A percentile compares a stretch with the other conserved stretches of the same genome.
These are phyloP conservation scores for Pardosa pseudoannulata DNA, from an alignment of 2,888 invertebrate species.

Conservation along the genomic window DNA sequence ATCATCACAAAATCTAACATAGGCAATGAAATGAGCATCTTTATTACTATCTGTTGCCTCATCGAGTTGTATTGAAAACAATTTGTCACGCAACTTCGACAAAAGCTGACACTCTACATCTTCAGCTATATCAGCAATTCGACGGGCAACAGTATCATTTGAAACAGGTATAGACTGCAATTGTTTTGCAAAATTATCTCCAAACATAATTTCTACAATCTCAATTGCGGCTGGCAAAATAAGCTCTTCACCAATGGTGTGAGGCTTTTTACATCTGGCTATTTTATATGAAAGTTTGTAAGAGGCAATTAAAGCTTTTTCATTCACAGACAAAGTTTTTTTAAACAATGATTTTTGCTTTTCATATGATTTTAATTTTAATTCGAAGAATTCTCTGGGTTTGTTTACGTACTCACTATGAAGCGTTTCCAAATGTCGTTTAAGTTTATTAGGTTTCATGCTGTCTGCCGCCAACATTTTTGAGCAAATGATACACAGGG, in stretches of 20 bases:
- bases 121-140: slow-evolving; percentile 38
- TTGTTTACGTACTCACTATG: not conserved
- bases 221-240: slow-evolving; percentile 57
- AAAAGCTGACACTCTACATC: slow-evolving; percentile 42
- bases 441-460: slow-evolving; percentile 17
- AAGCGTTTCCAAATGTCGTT: slow-evolving; percentile 10
- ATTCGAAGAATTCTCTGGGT: not conserved
- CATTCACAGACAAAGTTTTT: slow-evolving; percentile 20
- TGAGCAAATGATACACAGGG: slow-evolving; percentile 8
- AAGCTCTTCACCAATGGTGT: slow-evolving; percentile 58
- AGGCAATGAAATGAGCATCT: slow-evolving; percentile 35
- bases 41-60: slow-evolving; percentile 40
- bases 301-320: slow-evolving; percentile 45
- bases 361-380: too few species aligned
- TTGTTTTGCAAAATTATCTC: slow-evolving; percentile 22
- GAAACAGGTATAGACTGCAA: slow-evolving; percentile 25
- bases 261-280: slow-evolving; percentile 54
- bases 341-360: slow-evolving; percentile 16
- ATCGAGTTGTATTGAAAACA: slow-evolving; percentile 21
- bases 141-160: slow-evolving; percentile 42
- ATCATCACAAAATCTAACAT: slow-evolving; percentile 34
- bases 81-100: slow-evolving; percentile 4
- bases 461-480: slow-evolving; percentile 14
- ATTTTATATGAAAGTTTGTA: slow-evolving; percentile 55
- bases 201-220: slow-evolving; percentile 32